phyloP scores from a whole-genome alignment of 64 coral and sea anemone species.

The Stylophora pistillata region DNA sequence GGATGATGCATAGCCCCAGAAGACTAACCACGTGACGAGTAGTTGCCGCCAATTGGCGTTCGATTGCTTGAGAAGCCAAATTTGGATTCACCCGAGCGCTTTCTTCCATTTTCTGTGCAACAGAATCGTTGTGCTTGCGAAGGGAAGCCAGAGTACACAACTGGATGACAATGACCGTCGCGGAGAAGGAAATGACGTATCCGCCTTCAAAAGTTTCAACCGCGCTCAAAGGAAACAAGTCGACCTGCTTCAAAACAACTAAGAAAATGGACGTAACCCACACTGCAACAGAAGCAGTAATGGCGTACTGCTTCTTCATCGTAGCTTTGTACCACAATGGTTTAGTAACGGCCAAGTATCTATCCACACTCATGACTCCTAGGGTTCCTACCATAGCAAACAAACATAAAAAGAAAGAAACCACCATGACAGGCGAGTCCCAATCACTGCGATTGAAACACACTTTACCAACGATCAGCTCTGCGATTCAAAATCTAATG shows the following conservation, averaged over 20 bases:
- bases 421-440: conserved; percentile 19
- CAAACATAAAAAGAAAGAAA: conserved; percentile 16
- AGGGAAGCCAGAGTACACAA: neutral
- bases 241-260: neutral
- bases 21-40: conserved; percentile 21
- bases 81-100: neutral
- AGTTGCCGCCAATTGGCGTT: neutral
- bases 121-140: conserved; percentile 22
- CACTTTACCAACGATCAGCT: neutral
- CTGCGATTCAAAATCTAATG: neutral
- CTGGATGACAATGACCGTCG: neutral
- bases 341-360: conserved; percentile 29
- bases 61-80: neutral
- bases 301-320: neutral
- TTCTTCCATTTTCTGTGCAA: neutral
- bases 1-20: neutral
- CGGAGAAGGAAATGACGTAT: neutral
- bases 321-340: conserved; percentile 24
- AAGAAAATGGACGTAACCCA: neutral
- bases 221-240: neutral
- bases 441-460: conserved; percentile 15
- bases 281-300: neutral
- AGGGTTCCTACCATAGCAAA: conserved; percentile 25
- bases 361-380: conserved; percentile 30
- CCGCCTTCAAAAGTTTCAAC: conserved; percentile 8